phyloP scores from a whole-genome alignment of 1,140 invertebrate species.

The Cydia splendana region DNA sequence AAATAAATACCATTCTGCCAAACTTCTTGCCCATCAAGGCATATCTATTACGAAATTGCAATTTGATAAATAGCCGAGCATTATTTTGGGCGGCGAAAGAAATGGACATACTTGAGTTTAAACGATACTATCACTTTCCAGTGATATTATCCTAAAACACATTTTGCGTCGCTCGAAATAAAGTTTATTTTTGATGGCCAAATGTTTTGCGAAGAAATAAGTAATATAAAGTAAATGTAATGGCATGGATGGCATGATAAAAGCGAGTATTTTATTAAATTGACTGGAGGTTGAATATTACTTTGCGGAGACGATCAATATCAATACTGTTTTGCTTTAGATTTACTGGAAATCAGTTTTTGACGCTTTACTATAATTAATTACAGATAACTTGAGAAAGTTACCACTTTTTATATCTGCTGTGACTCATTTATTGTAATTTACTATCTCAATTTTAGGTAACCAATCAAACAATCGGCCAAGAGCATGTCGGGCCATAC shows the following conservation, averaged over 20 bases:
- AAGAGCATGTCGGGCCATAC: too few relatives aligned
- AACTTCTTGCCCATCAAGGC: conserved; percentile 65
- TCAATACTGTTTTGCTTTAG: conserved; percentile 34
- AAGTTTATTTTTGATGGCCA: conserved; percentile 42
- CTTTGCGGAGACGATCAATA: conserved; percentile 37
- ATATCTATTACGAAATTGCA: conserved; percentile 79
- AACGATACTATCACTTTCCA: conserved; percentile 50
- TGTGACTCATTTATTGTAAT: too few relatives aligned
- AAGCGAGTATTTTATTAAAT: conserved; percentile 64
- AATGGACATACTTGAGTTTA: conserved; percentile 72
- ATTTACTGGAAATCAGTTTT: conserved; percentile 28
- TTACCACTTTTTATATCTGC: too few relatives aligned
- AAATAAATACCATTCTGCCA: conserved; percentile 41
- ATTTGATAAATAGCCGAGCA: conserved; percentile 79
- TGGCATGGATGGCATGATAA: conserved; percentile 58
- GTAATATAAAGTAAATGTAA: conserved; percentile 66
- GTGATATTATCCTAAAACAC: conserved; percentile 41
- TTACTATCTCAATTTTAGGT: too few relatives aligned
- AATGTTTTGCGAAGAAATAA: conserved; percentile 55
- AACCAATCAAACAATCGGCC: too few relatives aligned
- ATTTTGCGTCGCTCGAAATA: conserved; percentile 44
- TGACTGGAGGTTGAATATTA: conserved; percentile 50
- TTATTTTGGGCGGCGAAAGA: conserved; percentile 76
- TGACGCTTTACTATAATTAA: not conserved
- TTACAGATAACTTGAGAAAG: too few relatives aligned